phyloP scores from a whole-genome alignment of 2,888 invertebrate species.

The Unio pictorum region DNA sequence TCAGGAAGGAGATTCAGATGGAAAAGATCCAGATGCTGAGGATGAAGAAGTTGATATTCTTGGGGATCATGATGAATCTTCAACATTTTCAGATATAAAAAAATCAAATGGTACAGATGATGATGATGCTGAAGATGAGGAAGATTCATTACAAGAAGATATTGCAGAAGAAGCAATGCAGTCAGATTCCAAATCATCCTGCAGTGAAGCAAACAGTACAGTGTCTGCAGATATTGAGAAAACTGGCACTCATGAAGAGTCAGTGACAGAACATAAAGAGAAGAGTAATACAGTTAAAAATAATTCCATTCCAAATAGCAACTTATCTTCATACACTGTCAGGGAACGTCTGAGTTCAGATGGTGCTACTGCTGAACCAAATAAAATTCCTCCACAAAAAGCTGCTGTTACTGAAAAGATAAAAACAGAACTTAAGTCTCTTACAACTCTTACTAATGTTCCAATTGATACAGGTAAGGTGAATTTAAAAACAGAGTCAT shows the following conservation, averaged over 20 bases:
- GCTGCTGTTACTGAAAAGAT: slow-evolving; percentile 2
- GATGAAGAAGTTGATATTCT: slow-evolving; percentile 57
- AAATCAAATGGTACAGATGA: slow-evolving; percentile 7
- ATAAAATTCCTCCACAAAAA: slow-evolving; percentile 1
- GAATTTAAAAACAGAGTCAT: too few species aligned
- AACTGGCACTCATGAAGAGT: slow-evolving; percentile 8
- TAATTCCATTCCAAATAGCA: slow-evolving; percentile 9
- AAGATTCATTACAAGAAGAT: slow-evolving; percentile 7
- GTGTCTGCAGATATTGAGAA: slow-evolving; percentile 15
- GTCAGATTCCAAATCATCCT: slow-evolving; percentile 9
- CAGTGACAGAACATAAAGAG: neutral
- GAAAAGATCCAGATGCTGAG: slow-evolving; percentile 34
- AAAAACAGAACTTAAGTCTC: neutral
- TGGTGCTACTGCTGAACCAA: neutral
- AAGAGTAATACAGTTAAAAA: neutral
- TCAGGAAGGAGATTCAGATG: slow-evolving; percentile 1
- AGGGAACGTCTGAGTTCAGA: neutral
- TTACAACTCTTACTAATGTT: neutral
- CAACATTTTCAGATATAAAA: too few species aligned
- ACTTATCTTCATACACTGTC: neutral
- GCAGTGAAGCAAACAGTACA: slow-evolving; percentile 6
- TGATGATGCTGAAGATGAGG: slow-evolving; percentile 1
- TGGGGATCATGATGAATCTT: slow-evolving; percentile 41
- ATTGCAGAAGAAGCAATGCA: slow-evolving; percentile 8
- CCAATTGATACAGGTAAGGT: too few species aligned